phyloP scores from a whole-genome alignment of 2,888 invertebrate genomes.

The Melanostoma mellinum region DNA sequence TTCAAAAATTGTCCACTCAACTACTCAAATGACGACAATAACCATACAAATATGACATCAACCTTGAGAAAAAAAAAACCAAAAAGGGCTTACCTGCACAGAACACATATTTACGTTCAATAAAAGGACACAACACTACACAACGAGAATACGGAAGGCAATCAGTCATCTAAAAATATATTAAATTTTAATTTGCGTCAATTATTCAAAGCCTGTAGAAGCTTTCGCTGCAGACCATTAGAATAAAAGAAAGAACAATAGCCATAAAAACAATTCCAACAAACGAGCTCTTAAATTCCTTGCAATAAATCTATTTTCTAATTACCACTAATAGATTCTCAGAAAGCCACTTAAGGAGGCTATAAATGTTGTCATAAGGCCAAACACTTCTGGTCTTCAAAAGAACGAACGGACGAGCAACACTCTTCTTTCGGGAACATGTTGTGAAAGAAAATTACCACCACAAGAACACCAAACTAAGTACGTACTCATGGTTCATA shows the following conservation, averaged over 20 bases:
- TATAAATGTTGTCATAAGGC: constrained; percentile 43
- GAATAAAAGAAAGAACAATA: not conserved
- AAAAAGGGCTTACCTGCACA: no score
- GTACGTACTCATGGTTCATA: constrained; percentile 25
- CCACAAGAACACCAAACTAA: not conserved
- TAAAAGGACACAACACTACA: no score
- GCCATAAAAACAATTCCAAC: not conserved
- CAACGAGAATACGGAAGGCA: no score
- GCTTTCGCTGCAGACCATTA: no score
- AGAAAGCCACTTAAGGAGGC: constrained; percentile 42
- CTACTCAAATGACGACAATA: no score
- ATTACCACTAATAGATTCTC: constrained; percentile 51
- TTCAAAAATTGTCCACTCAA: no score
- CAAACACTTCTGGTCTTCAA: constrained; percentile 14
- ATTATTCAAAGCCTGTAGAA: no score
- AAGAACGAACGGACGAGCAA: constrained; percentile 3
- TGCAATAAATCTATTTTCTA: constrained; percentile 44
- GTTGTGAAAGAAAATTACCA: not conserved
- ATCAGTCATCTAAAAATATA: no score
- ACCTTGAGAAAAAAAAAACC: no score
- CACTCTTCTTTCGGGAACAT: constrained; percentile 16
- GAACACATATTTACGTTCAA: no score
- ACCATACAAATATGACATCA: no score
- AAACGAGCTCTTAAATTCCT: constrained; percentile 4
- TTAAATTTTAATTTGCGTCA: no score